These are phyloP conservation scores for Meloidogyne hapla DNA, from an alignment of 1,140 invertebrate genomes.

Conservation along the genomic window DNA sequence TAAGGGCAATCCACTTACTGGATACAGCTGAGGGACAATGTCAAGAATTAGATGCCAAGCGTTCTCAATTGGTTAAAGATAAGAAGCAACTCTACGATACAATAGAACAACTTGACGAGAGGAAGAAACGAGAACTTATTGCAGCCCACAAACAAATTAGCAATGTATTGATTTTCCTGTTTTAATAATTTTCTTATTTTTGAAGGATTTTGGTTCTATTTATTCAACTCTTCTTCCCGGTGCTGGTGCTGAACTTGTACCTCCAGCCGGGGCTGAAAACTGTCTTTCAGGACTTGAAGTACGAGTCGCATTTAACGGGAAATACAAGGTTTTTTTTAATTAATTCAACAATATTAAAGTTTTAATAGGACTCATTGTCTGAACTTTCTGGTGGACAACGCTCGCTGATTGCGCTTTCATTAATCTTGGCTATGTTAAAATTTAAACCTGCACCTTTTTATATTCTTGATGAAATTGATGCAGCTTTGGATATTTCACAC, in stretches of 20 bases:
- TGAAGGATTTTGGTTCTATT: conserved; percentile 89
- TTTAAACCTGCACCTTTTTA: conserved; percentile 98
- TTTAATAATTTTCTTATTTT: conserved; percentile 22
- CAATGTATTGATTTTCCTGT: not conserved
- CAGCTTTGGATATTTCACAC: conserved; percentile 93
- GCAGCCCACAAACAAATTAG: conserved; percentile 45
- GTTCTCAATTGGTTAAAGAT: conserved; percentile 40
- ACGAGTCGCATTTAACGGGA: conserved; percentile 79
- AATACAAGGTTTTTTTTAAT: conserved; percentile 75
- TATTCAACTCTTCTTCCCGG: conserved; percentile 87
- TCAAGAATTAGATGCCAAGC: conserved; percentile 38
- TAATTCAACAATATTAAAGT: not conserved
- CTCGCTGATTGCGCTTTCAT: conserved; percentile 89
- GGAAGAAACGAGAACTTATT: conserved; percentile 49
- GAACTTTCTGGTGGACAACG: conserved; percentile 84
- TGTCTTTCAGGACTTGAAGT: conserved; percentile 38
- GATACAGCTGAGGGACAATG: conserved; percentile 35
- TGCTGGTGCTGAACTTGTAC: conserved; percentile 79
- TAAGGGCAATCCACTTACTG: conserved; percentile 46
- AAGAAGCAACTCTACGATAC: conserved; percentile 40
- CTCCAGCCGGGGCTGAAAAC: conserved; percentile 70
- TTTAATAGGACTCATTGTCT: conserved; percentile 77
- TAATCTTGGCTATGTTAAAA: conserved; percentile 90
- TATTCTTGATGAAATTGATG: conserved; percentile 97
- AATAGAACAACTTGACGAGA: conserved; percentile 47